Evolutionary conservation across 2,888 invertebrate species (phyloP), one percentile per base, ranked within the genome.

Genomic region (Hetaerina titia): DNA sequence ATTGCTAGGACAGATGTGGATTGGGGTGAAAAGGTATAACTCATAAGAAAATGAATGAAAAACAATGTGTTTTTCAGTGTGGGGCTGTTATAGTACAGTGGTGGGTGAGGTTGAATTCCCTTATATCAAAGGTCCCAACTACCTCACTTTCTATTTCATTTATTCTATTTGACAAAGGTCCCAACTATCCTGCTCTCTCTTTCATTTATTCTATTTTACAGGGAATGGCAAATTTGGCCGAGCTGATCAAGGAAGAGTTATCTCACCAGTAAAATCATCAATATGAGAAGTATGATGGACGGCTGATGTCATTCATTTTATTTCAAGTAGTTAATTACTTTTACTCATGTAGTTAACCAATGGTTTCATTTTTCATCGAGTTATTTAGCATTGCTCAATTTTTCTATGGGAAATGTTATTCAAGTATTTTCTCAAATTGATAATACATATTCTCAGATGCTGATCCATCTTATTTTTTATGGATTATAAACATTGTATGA

Each of bases 161-260:
- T 56, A n/a, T 92, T 19, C n/a, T 45, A 11, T n/a, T 17, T 64
- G 69, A n/a, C 8, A 7, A 5, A 69, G 22, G 2, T 69, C 7
- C 7, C 69, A n/a, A n/a, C n/a, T 22, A n/a, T 7, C 9, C 22
- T n/a, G n/a, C 22, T n/a, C 69, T 1, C 11, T 81, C 25, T 31
- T 15, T 31, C 22, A 31, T 22, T 74, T 56, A n/a, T 92, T 19
- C n/a, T 45, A 11, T n/a, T 17, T 64, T 7, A 19, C 96, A 97
- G 95, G 98, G 98, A 0, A 97, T 98, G 96, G 96, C 97, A 95
- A 96, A 97, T 95, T 97, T 98, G 96, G 97, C 97, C 17, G 97
- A 97, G 89, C 96, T 98, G 95, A 98, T 98, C 95, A 97, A 97
- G 95, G 97, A 97, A 95, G 98, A 98, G 96, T 97, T 97, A 95